Percentiles rank a stretch among this genome's conserved stretches.
phyloP scores from a whole-genome alignment of 2,888 invertebrate genomes.

The Cheiracanthium punctorium region DNA sequence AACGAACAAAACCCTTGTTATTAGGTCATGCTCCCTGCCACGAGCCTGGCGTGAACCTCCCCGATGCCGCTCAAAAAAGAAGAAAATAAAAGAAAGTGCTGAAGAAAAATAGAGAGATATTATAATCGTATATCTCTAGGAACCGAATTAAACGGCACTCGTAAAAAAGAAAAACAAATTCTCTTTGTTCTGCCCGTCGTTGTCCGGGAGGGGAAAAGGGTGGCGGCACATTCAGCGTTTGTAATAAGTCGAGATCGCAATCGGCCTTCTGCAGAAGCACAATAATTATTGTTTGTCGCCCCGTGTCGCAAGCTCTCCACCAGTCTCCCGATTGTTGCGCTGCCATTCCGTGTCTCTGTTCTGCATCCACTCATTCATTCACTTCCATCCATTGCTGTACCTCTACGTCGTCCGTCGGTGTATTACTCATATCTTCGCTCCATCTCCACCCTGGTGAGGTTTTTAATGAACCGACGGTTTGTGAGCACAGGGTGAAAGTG shows the following conservation, averaged over 20 bases:
- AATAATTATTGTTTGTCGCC: constrained; percentile 68
- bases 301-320: constrained; percentile 53
- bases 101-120: constrained; percentile 20
- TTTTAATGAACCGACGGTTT: not conserved
- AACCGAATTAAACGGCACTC: constrained; percentile 35
- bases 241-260: constrained; percentile 53
- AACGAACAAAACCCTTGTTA: too few relatives aligned
- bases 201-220: constrained; percentile 15
- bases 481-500: too few relatives aligned
- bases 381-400: not conserved
- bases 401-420: constrained; percentile 39
- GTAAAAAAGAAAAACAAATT: not conserved
- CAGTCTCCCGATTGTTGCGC: constrained; percentile 46
- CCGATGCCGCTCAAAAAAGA: constrained; percentile 26
- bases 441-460: constrained; percentile 6
- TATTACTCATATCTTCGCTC: constrained; percentile 50
- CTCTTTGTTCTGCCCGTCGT: constrained; percentile 36
- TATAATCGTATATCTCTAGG: constrained; percentile 26
- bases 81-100: constrained; percentile 28
- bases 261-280: constrained; percentile 59
- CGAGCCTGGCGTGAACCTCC: not conserved
- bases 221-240: constrained; percentile 41
- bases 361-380: constrained; percentile 29
- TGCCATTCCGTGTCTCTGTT: too few relatives aligned
- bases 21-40: not conserved